Evolutionary conservation across 2,888 invertebrate species (phyloP).

Genomic region (Eristalinus aeneus): DNA sequence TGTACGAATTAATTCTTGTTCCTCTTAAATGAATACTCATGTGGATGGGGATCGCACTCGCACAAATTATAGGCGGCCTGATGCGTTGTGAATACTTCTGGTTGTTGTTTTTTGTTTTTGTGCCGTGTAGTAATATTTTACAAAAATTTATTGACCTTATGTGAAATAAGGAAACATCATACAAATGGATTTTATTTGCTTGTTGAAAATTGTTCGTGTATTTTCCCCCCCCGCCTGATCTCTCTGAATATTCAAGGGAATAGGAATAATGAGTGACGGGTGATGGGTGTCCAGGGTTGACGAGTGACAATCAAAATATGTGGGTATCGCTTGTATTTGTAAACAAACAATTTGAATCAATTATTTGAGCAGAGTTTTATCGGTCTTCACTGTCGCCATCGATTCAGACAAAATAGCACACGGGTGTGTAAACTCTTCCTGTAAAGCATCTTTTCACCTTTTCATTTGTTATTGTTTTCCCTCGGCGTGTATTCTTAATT

Average conservation of each 20-base stretch:
- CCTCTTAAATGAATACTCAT: slow-evolving; percentile 43
- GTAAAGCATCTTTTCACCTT: neutral
- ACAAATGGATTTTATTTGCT: neutral
- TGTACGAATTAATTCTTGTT: slow-evolving; percentile 62
- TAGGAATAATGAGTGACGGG: too few relatives aligned
- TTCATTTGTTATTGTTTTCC: neutral
- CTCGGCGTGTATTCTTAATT: neutral
- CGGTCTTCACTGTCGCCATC: slow-evolving; percentile 1
- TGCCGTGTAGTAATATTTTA: slow-evolving; percentile 44
- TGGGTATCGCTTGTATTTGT: neutral
- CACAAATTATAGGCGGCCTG: neutral
- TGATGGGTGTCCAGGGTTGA: too few relatives aligned
- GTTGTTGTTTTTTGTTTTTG: slow-evolving; percentile 8
- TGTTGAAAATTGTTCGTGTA: too few relatives aligned
- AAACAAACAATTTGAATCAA: slow-evolving; percentile 25
- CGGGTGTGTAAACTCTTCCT: neutral
- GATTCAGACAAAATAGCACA: neutral
- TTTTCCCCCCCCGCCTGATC: too few relatives aligned
- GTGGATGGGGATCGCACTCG: neutral
- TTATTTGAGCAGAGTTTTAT: slow-evolving; percentile 28
- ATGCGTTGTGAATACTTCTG: slow-evolving; percentile 1
- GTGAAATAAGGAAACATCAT: neutral
- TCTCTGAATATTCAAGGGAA: too few relatives aligned
- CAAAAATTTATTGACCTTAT: slow-evolving; percentile 29
- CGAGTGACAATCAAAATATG: too few relatives aligned